A percentile compares a stretch with the other conserved stretches of the same genome.
phyloP scores from a whole-genome alignment of 2,797 vertebrate species.

The Salarias fasciatus region DNA sequence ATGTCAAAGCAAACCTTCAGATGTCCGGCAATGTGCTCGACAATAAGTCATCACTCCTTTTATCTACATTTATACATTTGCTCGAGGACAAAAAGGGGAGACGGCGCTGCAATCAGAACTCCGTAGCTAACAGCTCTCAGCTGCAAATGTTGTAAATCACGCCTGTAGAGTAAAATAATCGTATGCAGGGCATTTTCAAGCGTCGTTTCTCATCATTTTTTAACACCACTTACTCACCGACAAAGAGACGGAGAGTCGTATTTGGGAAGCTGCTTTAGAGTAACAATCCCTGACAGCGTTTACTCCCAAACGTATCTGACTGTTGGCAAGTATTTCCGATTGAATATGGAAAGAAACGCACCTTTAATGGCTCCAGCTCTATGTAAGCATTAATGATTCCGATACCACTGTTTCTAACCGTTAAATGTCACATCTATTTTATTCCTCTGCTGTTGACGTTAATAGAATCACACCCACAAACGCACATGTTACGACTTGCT shows the following conservation, averaged over 20 bases:
- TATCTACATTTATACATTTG: constrained; percentile 45
- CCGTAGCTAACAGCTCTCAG: neutral
- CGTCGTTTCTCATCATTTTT: neutral
- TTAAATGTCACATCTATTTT: neutral
- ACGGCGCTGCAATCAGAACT: constrained; percentile 1
- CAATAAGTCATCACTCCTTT: constrained; percentile 48
- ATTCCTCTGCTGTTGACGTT: neutral
- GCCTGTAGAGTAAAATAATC: neutral
- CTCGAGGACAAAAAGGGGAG: constrained; percentile 10
- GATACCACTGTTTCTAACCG: neutral
- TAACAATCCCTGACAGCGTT: too few species aligned
- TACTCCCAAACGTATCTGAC: too few species aligned
- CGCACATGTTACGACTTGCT: neutral
- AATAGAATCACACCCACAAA: neutral
- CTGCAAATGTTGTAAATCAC: constrained; percentile 4
- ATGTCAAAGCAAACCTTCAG: constrained; percentile 59
- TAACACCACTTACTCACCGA: neutral
- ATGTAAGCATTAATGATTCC: too few species aligned
- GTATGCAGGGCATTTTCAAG: neutral
- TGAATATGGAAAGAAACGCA: too few species aligned
- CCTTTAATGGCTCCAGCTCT: too few species aligned
- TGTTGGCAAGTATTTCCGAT: too few species aligned
- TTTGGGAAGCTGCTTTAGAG: too few species aligned
- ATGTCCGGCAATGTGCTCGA: constrained; percentile 32
- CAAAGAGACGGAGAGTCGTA: too few species aligned